These are phyloP conservation scores for Lepidocyrtinus sp. DNA, from an alignment of 2,888 invertebrate species.

Conservation along the genomic window DNA sequence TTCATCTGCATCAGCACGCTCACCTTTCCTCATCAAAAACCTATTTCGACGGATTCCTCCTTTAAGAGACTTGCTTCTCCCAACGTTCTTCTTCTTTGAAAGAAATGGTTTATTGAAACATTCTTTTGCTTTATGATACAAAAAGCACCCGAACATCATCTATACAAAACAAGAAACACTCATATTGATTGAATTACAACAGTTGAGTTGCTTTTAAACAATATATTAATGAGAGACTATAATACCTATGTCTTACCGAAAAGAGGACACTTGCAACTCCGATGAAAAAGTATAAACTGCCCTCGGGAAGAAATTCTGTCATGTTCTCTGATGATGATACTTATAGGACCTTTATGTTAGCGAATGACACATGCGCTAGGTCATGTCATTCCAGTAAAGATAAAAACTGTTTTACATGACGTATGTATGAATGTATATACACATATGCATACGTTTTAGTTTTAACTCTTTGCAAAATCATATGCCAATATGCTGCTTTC, in stretches of 20 bases:
- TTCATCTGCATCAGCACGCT: slow-evolving; percentile 40
- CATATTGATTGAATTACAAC: background rate
- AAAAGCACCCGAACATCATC: slow-evolving; percentile 37
- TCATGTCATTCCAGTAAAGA: no score
- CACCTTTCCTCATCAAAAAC: slow-evolving; percentile 39
- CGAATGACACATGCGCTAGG: no score
- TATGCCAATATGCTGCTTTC: no score
- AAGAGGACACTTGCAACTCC: slow-evolving; percentile 36
- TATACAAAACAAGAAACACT: slow-evolving; percentile 12
- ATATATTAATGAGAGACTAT: no score
- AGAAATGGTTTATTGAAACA: slow-evolving; percentile 4
- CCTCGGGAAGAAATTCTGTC: slow-evolving; percentile 39
- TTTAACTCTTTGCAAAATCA: no score
- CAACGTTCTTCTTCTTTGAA: background rate
- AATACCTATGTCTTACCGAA: slow-evolving; percentile 24
- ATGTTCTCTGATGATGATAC: no score
- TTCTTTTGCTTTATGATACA: slow-evolving; percentile 27
- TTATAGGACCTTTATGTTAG: no score
- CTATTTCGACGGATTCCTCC: slow-evolving; percentile 24
- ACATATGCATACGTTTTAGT: no score
- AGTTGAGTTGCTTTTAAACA: no score
- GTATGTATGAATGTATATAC: no score
- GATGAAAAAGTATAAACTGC: slow-evolving; percentile 38
- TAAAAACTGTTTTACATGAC: no score
- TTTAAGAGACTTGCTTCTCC: slow-evolving; percentile 12